Percentiles rank a stretch among this genome's conserved stretches.
Evolutionary conservation across 2,113 vertebrate species (phyloP).

Genomic region (Gorsachius goisagi): DNA sequence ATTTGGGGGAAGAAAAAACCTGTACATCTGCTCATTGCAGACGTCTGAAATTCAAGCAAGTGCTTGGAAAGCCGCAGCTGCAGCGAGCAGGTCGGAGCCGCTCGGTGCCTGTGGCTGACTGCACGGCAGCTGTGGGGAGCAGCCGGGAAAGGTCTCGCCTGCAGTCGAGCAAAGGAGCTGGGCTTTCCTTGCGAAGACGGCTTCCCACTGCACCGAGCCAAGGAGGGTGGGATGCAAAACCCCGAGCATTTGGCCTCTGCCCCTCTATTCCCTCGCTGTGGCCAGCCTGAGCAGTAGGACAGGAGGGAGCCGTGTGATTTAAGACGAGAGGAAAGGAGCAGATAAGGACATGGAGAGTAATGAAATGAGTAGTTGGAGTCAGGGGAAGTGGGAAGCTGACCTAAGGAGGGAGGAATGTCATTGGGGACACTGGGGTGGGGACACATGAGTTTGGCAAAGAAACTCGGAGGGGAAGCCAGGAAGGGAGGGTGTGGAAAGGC

Average conservation of each 20-base stretch:
- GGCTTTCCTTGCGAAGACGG: neutral
- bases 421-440: neutral
- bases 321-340: neutral
- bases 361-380: neutral
- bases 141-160: rapidly evolving
- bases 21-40: neutral
- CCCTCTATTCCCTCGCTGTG: neutral
- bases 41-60: neutral
- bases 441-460: neutral
- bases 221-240: neutral
- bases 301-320: neutral
- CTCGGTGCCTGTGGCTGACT: neutral
- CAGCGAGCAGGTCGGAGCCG: neutral
- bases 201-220: neutral
- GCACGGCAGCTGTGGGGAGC: rapidly evolving
- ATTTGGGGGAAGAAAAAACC: neutral
- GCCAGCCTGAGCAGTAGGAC: neutral
- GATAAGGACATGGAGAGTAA: neutral
- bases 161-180: neutral
- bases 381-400: constrained; percentile 37
- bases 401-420: constrained; percentile 40
- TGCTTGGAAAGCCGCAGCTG: neutral
- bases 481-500: neutral
- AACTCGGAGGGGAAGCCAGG: neutral
- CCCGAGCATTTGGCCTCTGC: neutral